Conservation (phyloP, 1,140 invertebrate genomes). For the Listronotus bonariensis region DNA sequence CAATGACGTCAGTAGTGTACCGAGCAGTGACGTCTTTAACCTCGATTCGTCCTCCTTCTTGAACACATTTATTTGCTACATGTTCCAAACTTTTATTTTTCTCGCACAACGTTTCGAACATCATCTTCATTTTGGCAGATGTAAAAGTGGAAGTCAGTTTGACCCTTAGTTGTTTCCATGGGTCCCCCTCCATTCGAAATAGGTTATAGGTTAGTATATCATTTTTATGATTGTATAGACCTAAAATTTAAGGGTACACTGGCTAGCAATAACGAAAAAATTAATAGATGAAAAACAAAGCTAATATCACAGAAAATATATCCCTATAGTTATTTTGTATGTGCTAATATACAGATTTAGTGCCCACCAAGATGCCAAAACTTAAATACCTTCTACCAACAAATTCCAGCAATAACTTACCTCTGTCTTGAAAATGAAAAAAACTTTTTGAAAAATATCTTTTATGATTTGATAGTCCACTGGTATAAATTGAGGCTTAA, state of each 20-base stretch:
- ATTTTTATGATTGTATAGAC: constrained; percentile 32
- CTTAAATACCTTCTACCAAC: no score
- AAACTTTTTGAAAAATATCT: constrained; percentile 12
- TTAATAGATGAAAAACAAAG: no score
- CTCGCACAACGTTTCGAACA: constrained; percentile 45
- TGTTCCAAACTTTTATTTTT: constrained; percentile 1
- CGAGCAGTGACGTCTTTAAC: constrained; percentile 52
- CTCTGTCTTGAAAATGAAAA: background rate
- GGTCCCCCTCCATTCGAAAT: constrained; percentile 53
- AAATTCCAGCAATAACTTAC: no score
- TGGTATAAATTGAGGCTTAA: constrained; percentile 9
- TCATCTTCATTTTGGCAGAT: constrained; percentile 49
- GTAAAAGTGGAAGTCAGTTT: constrained; percentile 59
- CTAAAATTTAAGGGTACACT: background rate
- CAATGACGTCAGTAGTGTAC: constrained; percentile 60
- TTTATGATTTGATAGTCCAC: constrained; percentile 15
- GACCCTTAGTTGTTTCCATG: constrained; percentile 57
- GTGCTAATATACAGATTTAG: no score
- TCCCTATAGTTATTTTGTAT: no score
- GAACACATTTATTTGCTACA: constrained; percentile 23
- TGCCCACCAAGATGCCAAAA: no score
- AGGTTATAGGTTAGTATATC: constrained; percentile 58
- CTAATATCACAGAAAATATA: no score
- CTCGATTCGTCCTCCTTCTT: constrained; percentile 43
- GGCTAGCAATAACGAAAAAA: no score